phyloP scores from a whole-genome alignment of 2,888 invertebrate genomes.

The Xanthia icteritia region DNA sequence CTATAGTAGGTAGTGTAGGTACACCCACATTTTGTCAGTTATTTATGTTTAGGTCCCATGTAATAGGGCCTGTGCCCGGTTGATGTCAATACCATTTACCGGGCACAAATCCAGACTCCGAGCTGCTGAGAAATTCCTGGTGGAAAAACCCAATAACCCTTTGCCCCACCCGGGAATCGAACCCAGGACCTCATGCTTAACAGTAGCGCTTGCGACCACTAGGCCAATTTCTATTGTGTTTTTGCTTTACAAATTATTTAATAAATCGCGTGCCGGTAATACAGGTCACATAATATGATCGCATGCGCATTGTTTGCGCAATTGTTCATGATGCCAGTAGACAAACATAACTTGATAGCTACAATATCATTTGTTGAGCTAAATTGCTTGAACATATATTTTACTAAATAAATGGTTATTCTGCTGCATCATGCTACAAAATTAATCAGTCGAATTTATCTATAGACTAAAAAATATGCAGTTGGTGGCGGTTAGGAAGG shows the following conservation, averaged over 20 bases:
- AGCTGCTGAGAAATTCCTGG: no score
- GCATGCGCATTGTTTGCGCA: slow-evolving; percentile 21
- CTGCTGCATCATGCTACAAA: neutral
- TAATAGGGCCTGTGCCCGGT: no score
- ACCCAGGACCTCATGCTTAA: no score
- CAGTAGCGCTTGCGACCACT: no score
- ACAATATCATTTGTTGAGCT: neutral
- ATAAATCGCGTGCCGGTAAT: slow-evolving; percentile 28
- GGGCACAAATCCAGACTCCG: no score
- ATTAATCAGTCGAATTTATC: neutral
- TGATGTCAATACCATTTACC: no score
- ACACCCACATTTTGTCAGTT: no score
- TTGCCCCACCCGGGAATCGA: no score
- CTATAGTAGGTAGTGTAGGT: no score
- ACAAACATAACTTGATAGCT: neutral
- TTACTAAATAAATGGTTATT: neutral
- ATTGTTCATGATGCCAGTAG: slow-evolving; percentile 16
- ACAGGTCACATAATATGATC: neutral
- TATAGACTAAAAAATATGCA: neutral
- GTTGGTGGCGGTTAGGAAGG: no score
- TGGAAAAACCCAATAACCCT: no score
- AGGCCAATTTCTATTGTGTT: neutral
- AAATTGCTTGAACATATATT: neutral
- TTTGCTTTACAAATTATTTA: neutral
- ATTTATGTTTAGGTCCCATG: no score